Evolutionary conservation across 2,113 vertebrate species (phyloP).

Genomic region (Glaucomys volans): DNA sequence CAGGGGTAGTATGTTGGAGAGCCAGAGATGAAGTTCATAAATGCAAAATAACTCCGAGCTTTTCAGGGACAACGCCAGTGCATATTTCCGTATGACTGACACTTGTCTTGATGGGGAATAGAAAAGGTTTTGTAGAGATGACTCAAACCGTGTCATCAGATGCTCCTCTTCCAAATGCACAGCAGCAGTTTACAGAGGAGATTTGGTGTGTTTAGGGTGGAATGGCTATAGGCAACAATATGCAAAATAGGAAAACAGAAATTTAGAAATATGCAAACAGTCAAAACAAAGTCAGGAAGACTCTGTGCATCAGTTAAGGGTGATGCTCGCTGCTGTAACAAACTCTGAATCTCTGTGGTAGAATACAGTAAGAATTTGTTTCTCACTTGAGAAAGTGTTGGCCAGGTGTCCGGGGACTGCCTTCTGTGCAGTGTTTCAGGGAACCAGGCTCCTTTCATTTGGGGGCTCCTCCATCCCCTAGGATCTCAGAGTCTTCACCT

Average conservation of each 20-base stretch:
- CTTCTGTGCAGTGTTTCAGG: not conserved
- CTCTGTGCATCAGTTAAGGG: not conserved
- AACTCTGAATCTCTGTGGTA: not conserved
- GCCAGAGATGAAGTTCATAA: not conserved
- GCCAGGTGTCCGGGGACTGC: not conserved
- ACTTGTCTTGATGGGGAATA: not conserved
- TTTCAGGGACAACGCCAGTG: not conserved
- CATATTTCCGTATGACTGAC: not conserved
- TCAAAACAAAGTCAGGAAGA: constrained; percentile 7
- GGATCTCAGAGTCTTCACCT: not conserved
- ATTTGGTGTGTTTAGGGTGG: too few relatives aligned
- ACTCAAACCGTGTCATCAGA: not conserved
- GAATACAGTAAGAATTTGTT: not conserved
- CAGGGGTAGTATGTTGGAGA: not conserved
- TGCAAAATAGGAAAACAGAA: not conserved
- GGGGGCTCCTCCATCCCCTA: not conserved
- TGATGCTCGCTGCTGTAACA: not conserved
- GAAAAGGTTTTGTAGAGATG: not conserved
- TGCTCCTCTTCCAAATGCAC: not conserved
- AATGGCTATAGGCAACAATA: too few relatives aligned
- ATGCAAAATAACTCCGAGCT: not conserved
- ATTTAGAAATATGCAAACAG: not conserved
- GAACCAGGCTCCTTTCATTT: not conserved
- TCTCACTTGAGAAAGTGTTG: not conserved
- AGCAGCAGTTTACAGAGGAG: too few relatives aligned